Conservation (phyloP, 1,140 invertebrate species). For the Episyrphus balteatus region DNA sequence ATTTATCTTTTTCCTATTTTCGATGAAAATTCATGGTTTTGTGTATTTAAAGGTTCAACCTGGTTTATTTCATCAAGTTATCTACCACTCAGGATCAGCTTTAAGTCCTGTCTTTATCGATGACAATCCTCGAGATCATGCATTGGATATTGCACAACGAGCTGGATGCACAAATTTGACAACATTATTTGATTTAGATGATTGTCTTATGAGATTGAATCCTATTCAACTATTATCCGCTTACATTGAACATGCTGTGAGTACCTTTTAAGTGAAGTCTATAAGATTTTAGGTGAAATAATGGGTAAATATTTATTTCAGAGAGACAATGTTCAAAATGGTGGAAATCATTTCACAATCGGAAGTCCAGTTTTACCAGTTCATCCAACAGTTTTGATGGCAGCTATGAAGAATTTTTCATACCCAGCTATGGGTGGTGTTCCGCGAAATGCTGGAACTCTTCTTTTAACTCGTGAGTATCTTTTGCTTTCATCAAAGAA, state of each 20-base stretch:
- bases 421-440: constrained; percentile 32
- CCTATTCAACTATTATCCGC: constrained; percentile 25
- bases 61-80: constrained; percentile 29
- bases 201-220: constrained; percentile 26
- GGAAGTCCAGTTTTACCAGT: constrained; percentile 29
- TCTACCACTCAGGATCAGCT: constrained; percentile 32
- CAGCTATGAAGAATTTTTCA: constrained; percentile 24
- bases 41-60: constrained; percentile 13
- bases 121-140: constrained; percentile 27
- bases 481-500: neutral
- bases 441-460: constrained; percentile 28
- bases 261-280: neutral
- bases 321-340: constrained; percentile 8
- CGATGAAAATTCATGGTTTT: neutral
- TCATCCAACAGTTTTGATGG: constrained; percentile 31
- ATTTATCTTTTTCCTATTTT: neutral
- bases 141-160: constrained; percentile 28
- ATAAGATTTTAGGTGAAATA: neutral
- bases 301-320: neutral
- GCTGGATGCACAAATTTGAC: constrained; percentile 22
- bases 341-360: constrained; percentile 34
- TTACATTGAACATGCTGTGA: constrained; percentile 31
- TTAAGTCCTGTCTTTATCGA: constrained; percentile 33
- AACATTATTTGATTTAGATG: constrained; percentile 28
- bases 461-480: constrained; percentile 17